Evolutionary conservation across 64 coral and sea anemone species (phyloP), one percentile per base, ranked within the genome.

Genomic region (Hydrozoanthus tunicans): DNA sequence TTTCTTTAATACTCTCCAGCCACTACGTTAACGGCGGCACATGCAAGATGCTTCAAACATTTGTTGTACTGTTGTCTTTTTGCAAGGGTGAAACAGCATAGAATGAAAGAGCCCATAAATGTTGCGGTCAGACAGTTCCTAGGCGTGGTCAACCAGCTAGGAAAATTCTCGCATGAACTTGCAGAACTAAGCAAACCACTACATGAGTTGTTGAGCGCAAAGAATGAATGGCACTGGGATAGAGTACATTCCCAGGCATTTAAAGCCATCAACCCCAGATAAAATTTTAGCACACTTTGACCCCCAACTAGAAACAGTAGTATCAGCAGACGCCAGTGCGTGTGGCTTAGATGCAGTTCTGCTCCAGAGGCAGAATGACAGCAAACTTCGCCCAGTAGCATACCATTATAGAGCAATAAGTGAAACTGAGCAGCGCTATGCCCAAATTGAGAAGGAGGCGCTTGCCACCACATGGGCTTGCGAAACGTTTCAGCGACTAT

Each of bases 201-300:
- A 80, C 78, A 20, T 80, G 78, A 62, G 78, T 80, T 80, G 57
- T 61, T 80, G 78, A 80, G 78, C 78, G 26, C 78, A 61, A 80
- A 80, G 56, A 80, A 80, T 56, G 12, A 80, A 80, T 62, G 17
- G 58, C 78, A 80, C 20, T 80, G 78, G 78, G 78, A 77, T 11
- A 56, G 1, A 77, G 74, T 51, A 53, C 43, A 77, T 26, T 75
- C 72, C 72, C 72, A 75, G 32, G 72, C 72, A 75, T 75, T 75
- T 75, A 75, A 75, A 75, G 64, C 12, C 8, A 67, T 67, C 64
- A 67, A 67, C 4, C 64, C 12, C 64, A 67, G 7, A 9, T 14
- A 67, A 5, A 67, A 58, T 9, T 67, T 0, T 67, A 67, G 64
- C 64, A 67, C 64, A 67, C 64, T 66, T 66, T 66, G 17, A 66